Base-by-base conservation (phyloP, 2,797 vertebrate species). In the Danio jaintianensis region DNA sequence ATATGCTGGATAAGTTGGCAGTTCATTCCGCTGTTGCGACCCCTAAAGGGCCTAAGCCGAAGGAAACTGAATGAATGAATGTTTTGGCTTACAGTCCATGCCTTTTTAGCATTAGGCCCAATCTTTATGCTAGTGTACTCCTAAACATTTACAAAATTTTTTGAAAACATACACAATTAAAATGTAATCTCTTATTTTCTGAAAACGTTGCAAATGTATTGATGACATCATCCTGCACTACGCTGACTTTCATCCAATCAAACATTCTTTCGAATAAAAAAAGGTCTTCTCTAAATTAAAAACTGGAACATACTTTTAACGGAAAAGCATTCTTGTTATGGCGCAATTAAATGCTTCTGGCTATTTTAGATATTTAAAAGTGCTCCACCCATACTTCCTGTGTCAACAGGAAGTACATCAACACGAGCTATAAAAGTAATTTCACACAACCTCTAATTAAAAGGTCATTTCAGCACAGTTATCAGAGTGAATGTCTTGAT, bases 221-320 rank as follows among this genome's bases (percentile, higher is more conserved):
- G 10, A 40, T 70, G 48, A 53, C 36, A 70, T 53, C 67, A 70
- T 13, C 36, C 36, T 13, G 67, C 48, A 70, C 67, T 52, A 40
- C 10, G 40, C 29, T 38, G 6, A 12, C 40, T 70, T 53, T 53
- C 1, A 18, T 53, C 16, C 67, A 69, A 69, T 53, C 29, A 69
- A 40, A 50, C 4, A 6, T 4, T 13, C 29, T 53, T 4, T 53
- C 40, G 11, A 40, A 70, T 18, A 29, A 2, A 69, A 4, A 13
- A 36, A 0, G 4, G 29, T 20, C 48, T 4, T 38, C 6, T 36
- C 29, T 6, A 53, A 18, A 18, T 53, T 38, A 7, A n/a, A 66
- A 47, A 22, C 63, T 47, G 13, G 11, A 45, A 69, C 9, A 6
- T 10, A 38, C 29, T 40, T 7, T 4, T 11, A 40, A 69, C 69